Percentiles rank a stretch among this genome's conserved stretches.
phyloP scores from a whole-genome alignment of 2,888 invertebrate genomes.

The Eupithecia inturbata region DNA sequence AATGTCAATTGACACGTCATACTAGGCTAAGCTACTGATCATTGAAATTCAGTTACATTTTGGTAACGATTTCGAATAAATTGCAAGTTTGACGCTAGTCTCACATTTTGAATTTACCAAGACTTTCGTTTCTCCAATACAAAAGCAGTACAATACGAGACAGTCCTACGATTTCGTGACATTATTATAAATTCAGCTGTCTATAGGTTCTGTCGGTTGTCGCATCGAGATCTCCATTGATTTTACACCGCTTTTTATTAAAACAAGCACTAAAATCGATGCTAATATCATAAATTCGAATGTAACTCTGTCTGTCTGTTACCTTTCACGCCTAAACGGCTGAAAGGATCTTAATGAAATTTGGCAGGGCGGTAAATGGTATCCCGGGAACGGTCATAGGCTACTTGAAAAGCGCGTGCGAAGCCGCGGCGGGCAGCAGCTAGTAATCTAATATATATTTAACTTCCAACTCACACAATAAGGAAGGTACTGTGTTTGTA shows the following conservation, averaged over 20 bases:
- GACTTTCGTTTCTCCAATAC: neutral
- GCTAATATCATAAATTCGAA: too few species aligned
- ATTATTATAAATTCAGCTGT: neutral
- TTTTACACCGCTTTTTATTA: neutral
- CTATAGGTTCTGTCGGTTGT: neutral
- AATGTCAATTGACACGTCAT: neutral
- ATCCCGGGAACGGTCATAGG: too few species aligned
- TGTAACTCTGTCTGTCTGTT: too few species aligned
- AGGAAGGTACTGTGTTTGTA: neutral
- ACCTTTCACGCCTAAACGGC: too few species aligned
- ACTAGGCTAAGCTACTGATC: neutral
- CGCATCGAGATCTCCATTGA: neutral
- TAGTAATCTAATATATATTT: neutral
- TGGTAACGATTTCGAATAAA: neutral
- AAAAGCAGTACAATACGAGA: neutral
- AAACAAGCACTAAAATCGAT: neutral
- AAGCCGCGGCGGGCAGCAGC: too few species aligned
- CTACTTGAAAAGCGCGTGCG: too few species aligned
- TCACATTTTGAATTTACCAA: neutral
- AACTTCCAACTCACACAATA: neutral
- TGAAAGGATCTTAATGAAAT: too few species aligned
- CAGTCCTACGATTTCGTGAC: neutral
- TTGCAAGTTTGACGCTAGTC: neutral
- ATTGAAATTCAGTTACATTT: conserved; percentile 5
- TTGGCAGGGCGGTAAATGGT: too few species aligned